Percentiles rank a stretch among this genome's conserved stretches.
Evolutionary conservation across 2,797 vertebrate species (phyloP).

Genomic region (Falco berigora): DNA sequence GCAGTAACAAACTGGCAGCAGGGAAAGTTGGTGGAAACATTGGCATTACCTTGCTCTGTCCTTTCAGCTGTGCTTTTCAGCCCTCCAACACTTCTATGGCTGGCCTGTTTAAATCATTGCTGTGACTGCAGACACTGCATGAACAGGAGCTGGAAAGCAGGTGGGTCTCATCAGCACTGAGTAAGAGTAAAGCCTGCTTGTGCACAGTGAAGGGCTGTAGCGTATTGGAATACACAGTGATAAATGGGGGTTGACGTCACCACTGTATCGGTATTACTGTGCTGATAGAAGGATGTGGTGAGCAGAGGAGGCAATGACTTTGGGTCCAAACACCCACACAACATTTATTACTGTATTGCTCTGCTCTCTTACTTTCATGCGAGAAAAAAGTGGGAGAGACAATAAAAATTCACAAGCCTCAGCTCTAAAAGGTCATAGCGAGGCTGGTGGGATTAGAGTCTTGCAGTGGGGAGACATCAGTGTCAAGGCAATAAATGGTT

Average conservation of each 20-base stretch:
- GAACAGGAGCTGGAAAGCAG: background rate
- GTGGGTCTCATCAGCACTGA: background rate
- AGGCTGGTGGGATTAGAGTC: background rate
- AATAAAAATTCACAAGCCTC: background rate
- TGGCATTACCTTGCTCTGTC: conserved; percentile 28
- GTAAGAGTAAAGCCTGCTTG: background rate
- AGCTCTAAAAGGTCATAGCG: conserved; percentile 1
- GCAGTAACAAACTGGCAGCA: background rate
- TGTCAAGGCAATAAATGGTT: background rate
- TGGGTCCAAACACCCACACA: conserved; percentile 20
- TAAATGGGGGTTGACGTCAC: conserved; percentile 49
- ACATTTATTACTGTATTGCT: conserved; percentile 15
- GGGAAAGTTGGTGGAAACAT: background rate
- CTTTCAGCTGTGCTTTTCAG: conserved; percentile 4
- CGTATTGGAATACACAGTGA: conserved; percentile 3
- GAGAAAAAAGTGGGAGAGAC: conserved; percentile 51
- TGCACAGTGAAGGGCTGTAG: background rate
- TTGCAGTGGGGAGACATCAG: background rate
- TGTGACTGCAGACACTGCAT: background rate
- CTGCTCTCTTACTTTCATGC: background rate
- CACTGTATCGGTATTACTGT: conserved; percentile 31
- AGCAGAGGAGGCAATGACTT: conserved; percentile 22
- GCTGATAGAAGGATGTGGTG: conserved; percentile 60
- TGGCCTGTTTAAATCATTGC: background rate
- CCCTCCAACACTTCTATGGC: background rate